Percentiles rank a stretch among this genome's conserved stretches.
Conservation (phyloP, 2,888 invertebrate species). For the Lamellibrachia columna region DNA sequence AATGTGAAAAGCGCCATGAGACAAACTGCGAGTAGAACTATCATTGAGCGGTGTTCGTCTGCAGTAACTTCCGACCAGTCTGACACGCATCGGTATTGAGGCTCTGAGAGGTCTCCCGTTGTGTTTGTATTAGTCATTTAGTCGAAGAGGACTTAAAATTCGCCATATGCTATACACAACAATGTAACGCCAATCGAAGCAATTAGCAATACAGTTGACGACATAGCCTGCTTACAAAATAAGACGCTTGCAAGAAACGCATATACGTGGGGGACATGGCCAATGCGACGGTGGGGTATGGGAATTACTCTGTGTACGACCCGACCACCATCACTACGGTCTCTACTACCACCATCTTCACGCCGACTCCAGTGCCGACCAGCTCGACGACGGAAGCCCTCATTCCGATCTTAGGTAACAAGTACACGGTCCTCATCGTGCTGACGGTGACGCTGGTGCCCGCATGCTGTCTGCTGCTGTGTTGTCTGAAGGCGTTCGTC, state of each 20-base stretch:
- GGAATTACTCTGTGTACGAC: not conserved
- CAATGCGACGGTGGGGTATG: not conserved
- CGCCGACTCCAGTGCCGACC: not conserved
- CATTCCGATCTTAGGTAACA: not conserved
- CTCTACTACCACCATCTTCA: not conserved
- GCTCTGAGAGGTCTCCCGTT: not conserved
- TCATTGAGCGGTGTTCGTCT: not conserved
- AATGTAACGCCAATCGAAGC: not conserved
- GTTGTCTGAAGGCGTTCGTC: not conserved
- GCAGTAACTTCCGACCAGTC: not conserved
- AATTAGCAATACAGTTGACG: no score
- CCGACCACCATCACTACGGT: not conserved
- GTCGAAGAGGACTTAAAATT: not conserved
- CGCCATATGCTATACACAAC: not conserved
- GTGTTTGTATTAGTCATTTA: not conserved
- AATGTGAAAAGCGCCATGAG: not conserved
- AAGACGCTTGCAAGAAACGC: not conserved
- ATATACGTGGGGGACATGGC: not conserved
- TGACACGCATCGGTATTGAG: not conserved
- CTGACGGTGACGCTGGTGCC: not conserved
- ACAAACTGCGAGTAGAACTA: not conserved
- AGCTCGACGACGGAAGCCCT: not conserved
- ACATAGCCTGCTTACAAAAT: not conserved
- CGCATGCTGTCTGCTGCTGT: not conserved
- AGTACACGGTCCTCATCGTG: not conserved